A percentile compares a stretch with the other conserved stretches of the same genome.
Conservation (phyloP, 37 sponge, comb jelly and placozoan genomes). For the Crambe crambe region DNA sequence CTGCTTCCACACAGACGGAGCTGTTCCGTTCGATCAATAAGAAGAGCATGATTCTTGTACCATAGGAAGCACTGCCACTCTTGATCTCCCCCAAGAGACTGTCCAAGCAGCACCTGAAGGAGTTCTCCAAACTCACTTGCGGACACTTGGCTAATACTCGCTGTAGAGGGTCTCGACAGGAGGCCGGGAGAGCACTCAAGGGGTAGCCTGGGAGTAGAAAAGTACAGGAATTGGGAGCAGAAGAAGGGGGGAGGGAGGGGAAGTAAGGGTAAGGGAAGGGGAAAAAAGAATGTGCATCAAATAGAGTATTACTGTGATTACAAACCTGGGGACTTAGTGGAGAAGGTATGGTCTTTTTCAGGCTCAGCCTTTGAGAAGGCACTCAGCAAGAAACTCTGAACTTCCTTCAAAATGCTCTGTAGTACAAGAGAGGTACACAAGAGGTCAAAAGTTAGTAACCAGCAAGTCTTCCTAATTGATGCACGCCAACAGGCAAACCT, state of each 20-base stretch:
- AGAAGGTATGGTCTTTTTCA: slow-evolving; percentile 18
- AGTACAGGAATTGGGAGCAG: neutral
- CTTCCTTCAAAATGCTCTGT: slow-evolving; percentile 17
- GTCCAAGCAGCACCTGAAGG: slow-evolving; percentile 24
- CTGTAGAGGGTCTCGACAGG: neutral
- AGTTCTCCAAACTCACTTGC: slow-evolving; percentile 12
- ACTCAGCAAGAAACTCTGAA: neutral
- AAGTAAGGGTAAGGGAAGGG: neutral
- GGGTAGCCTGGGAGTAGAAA: slow-evolving; percentile 24
- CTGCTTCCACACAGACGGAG: slow-evolving; percentile 5
- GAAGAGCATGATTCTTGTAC: slow-evolving; percentile 30
- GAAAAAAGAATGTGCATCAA: neutral
- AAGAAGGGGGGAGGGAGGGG: neutral
- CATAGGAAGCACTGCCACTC: slow-evolving; percentile 4
- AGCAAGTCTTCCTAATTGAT: no score
- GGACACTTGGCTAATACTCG: neutral
- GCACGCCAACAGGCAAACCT: neutral
- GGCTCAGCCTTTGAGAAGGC: neutral
- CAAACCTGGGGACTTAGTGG: slow-evolving; percentile 22
- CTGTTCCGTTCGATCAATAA: slow-evolving; percentile 13
- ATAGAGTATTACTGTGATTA: neutral
- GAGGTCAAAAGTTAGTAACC: no score
- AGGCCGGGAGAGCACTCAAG: neutral
- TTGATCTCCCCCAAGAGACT: slow-evolving; percentile 12
- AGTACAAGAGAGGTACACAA: neutral